Evolutionary conservation across 2,113 vertebrate genomes (phyloP), one percentile per base, ranked within the genome.

Genomic region (Carlito syrichta): DNA sequence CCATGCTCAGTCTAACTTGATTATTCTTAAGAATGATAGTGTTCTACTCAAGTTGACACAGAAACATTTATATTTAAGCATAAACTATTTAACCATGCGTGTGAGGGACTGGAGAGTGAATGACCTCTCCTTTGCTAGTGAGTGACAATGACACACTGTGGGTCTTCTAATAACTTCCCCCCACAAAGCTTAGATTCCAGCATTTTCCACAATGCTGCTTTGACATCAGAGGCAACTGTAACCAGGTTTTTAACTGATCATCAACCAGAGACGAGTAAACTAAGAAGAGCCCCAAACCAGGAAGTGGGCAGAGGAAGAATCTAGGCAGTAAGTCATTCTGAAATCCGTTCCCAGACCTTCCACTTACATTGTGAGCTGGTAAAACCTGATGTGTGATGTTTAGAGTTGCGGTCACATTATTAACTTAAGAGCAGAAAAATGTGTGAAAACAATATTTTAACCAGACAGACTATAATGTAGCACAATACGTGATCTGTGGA

Each of bases 381-480:
- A 52, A 94, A 91, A 89, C 63, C 77, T 82, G 73, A 27, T 45
- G 40, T 56, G 63, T 76, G 86, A 86, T 43, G 60, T 82, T 95
- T 71, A 73, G 68, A 45, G 20, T 91, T 89, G 86, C 63, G 48
- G 69, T 86, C 78, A 69, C 73, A 50, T 78, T 82, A 94, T 60
- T 82, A 95, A 94, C 69, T 60, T 77, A 82, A 92, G 82, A 83
- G 56, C 23, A 90, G 95, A 62, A 86, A 95, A 92, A 88, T 3
- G 35, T 86, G 77, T 94, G 91, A 88, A 94, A 66, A 94, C 84
- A 54, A 69, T 38, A 77, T 89, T 96, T 97, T 82, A 86, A 90
- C 82, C n/a, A 94, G 91, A 94, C 52, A 88, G 68, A 20, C 54
- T 68, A 40, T 74, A 63, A 60, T 20, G n/a, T 1, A 63, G 73